Percentiles rank a stretch among this genome's conserved stretches.
Conservation (phyloP, 1,140 invertebrate genomes). For the Aphaenogaster rudis region DNA sequence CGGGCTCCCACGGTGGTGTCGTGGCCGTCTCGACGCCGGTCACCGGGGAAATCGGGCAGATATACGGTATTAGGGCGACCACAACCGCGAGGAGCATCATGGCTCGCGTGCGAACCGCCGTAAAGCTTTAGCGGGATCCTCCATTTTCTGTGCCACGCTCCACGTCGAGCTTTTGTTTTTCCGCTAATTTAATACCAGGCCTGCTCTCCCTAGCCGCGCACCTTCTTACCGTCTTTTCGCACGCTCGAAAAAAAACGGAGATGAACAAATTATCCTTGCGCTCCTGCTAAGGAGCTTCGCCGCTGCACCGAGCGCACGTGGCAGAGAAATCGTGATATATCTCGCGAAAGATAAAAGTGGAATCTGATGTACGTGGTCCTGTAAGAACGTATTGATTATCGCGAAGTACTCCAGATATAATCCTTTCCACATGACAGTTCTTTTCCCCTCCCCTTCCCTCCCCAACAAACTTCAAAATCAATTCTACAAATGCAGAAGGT, state of each 20-base stretch:
- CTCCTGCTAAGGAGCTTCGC: not conserved
- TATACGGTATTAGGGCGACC: conserved; percentile 30
- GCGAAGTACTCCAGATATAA: conserved; percentile 9
- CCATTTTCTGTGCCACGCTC: conserved; percentile 26
- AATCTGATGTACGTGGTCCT: not conserved
- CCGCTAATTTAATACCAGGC: not conserved
- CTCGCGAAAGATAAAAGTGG: not conserved
- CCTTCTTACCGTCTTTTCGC: not conserved
- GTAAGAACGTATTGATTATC: not conserved
- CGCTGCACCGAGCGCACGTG: too few relatives aligned
- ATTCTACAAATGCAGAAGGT: not conserved
- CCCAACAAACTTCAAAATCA: not conserved
- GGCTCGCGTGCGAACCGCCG: not conserved
- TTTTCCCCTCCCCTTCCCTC: not conserved
- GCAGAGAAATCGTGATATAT: not conserved
- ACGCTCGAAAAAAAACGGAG: not conserved
- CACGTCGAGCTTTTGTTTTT: conserved; percentile 61
- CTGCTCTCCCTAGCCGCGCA: conserved; percentile 5
- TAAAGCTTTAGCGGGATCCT: conserved; percentile 27
- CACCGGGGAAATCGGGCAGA: conserved; percentile 13
- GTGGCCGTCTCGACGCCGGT: not conserved
- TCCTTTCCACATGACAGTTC: not conserved
- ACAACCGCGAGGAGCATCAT: conserved; percentile 47
- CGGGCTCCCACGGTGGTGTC: not conserved
- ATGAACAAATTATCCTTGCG: not conserved